Percentiles rank a stretch among this genome's conserved stretches.
Evolutionary conservation across 2,113 vertebrate genomes (phyloP).

Genomic region (Nipponia nippon): DNA sequence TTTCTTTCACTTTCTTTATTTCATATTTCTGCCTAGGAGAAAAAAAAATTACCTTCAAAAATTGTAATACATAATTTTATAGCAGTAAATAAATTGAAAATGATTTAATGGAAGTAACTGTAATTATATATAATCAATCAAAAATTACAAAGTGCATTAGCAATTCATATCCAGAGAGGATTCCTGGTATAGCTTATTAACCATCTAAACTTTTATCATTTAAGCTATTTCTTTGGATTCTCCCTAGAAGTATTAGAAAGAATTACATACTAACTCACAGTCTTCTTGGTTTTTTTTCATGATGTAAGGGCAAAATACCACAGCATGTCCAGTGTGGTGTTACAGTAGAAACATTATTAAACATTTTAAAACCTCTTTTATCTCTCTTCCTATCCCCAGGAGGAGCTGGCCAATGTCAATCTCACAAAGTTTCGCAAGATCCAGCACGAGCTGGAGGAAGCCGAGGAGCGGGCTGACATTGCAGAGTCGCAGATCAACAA

Average conservation of each 20-base stretch:
- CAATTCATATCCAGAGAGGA: neutral
- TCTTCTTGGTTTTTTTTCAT: too few species aligned
- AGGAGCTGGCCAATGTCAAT: conserved; percentile 79
- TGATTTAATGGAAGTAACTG: neutral
- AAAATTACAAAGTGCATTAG: neutral
- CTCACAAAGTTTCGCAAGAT: conserved; percentile 76
- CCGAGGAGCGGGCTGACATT: conserved; percentile 77
- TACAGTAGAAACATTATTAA: neutral
- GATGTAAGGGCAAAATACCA: neutral
- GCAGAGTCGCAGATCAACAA: conserved; percentile 82
- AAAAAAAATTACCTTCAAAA: neutral
- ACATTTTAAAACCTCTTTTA: neutral
- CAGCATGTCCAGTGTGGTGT: neutral
- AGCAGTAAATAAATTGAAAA: neutral
- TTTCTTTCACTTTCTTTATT: neutral
- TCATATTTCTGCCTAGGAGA: neutral
- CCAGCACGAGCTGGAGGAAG: conserved; percentile 80
- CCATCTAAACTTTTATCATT: neutral
- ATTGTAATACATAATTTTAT: neutral
- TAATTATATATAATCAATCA: neutral
- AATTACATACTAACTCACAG: neutral
- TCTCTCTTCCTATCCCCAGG: conserved; percentile 43
- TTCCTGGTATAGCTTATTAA: neutral
- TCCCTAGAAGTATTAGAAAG: neutral
- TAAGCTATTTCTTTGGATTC: neutral